Conservation (phyloP, 64 coral and sea anemone species). For the Trachythela sp. region DNA sequence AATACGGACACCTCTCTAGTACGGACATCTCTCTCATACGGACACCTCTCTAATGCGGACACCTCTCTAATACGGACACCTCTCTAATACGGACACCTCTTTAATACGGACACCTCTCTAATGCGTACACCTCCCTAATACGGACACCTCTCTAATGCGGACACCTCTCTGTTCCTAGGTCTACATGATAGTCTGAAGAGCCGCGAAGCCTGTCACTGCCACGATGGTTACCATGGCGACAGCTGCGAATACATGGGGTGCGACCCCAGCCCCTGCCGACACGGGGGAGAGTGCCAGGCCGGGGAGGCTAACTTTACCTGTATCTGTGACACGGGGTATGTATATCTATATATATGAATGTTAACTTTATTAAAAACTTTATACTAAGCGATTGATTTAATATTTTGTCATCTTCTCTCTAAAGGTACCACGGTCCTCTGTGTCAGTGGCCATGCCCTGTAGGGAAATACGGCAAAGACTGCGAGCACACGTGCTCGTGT, state of each 20-base stretch:
- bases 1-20: too few relatives aligned
- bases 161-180: not conserved
- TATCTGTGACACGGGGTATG: constrained; percentile 1
- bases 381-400: too few relatives aligned
- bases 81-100: too few relatives aligned
- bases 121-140: too few relatives aligned
- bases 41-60: too few relatives aligned
- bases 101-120: too few relatives aligned
- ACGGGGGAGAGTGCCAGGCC: constrained; percentile 57
- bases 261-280: constrained; percentile 68
- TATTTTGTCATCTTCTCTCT: not conserved
- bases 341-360: too few relatives aligned
- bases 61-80: too few relatives aligned
- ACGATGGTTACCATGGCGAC: constrained; percentile 72
- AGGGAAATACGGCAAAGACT: constrained; percentile 78
- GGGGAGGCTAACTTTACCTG: constrained; percentile 47
- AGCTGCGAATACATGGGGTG: constrained; percentile 91
- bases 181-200: not conserved
- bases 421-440: constrained; percentile 59
- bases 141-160: too few relatives aligned
- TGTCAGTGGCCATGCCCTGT: constrained; percentile 70
- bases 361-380: too few relatives aligned
- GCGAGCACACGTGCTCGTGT: constrained; percentile 54
- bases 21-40: too few relatives aligned
- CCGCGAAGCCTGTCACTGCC: constrained; percentile 65